Evolutionary conservation across 2,888 invertebrate species (phyloP).

Genomic region (Rhogogaster chlorosoma): DNA sequence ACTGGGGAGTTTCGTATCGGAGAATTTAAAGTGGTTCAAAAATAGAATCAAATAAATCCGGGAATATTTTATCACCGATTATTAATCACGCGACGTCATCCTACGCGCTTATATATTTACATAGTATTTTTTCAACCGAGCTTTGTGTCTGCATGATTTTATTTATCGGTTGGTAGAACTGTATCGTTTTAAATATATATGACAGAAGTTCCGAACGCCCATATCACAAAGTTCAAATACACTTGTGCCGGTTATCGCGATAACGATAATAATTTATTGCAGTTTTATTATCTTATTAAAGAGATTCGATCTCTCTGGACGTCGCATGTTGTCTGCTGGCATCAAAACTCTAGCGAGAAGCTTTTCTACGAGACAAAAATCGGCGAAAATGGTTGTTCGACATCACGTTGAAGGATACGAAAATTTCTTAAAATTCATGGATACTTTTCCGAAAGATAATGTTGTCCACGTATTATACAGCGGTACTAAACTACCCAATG

Average conservation of each 20-base stretch:
- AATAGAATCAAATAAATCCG: neutral
- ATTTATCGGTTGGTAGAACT: neutral
- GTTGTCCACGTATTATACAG: conserved; percentile 82
- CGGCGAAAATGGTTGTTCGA: conserved; percentile 77
- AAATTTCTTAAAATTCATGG: conserved; percentile 81
- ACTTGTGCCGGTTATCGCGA: neutral
- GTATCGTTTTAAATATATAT: neutral
- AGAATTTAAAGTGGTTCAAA: neutral
- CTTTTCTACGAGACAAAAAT: conserved; percentile 34
- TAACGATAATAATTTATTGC: neutral
- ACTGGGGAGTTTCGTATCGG: neutral
- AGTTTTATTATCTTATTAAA: neutral
- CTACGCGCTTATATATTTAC: neutral
- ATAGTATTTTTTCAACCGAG: neutral
- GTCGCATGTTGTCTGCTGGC: neutral
- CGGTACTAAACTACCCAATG: conserved; percentile 83
- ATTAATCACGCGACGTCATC: neutral
- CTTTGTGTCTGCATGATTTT: neutral
- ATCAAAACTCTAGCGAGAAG: conserved; percentile 7
- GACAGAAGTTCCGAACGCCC: conserved; percentile 10
- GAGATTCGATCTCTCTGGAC: neutral
- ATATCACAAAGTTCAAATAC: conserved; percentile 29
- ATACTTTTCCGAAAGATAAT: conserved; percentile 78
- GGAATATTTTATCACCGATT: neutral
- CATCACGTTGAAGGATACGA: conserved; percentile 82